Percentiles rank a stretch among this genome's conserved stretches.
These are phyloP conservation scores for Leptinotarsa tumamoca DNA, from an alignment of 2,888 invertebrate genomes.

Conservation along the genomic window DNA sequence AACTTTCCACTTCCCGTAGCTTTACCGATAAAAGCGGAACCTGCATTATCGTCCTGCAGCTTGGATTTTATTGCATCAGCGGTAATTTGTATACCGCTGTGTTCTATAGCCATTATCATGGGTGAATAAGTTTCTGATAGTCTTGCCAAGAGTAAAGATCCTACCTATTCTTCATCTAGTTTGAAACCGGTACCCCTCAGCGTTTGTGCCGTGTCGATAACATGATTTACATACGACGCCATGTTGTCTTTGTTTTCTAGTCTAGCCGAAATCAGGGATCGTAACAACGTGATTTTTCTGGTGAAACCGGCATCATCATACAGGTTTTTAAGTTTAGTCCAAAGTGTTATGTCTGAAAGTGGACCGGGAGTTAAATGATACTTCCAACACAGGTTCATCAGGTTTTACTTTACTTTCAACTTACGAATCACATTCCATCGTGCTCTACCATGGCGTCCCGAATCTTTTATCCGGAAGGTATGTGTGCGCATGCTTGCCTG, in stretches of 20 bases:
- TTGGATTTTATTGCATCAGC: slow-evolving; percentile 52
- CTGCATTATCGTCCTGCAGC: slow-evolving; percentile 34
- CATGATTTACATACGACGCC: slow-evolving; percentile 49
- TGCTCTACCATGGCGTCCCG: too few species aligned
- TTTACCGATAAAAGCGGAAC: background rate
- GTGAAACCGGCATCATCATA: slow-evolving; percentile 46
- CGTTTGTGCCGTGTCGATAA: slow-evolving; percentile 47
- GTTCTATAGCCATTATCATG: slow-evolving; percentile 50
- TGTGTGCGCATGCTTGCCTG: background rate
- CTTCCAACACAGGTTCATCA: slow-evolving; percentile 32
- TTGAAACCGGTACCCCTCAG: slow-evolving; percentile 46
- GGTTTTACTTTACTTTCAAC: background rate
- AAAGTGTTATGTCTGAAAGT: slow-evolving; percentile 40
- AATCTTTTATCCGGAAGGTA: too few species aligned
- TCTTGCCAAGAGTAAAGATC: slow-evolving; percentile 46
- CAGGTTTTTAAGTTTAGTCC: slow-evolving; percentile 40
- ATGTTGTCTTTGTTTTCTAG: slow-evolving; percentile 50
- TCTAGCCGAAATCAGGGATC: slow-evolving; percentile 47
- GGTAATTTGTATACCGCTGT: slow-evolving; percentile 42
- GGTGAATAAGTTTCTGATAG: slow-evolving; percentile 47
- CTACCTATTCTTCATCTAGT: slow-evolving; percentile 43
- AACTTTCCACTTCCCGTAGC: background rate
- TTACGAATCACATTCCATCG: too few species aligned
- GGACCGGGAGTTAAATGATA: slow-evolving; percentile 51
- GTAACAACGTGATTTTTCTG: slow-evolving; percentile 44